Conservation (phyloP, 2,888 invertebrate genomes). For the Lissocephala sabroskyi region DNA sequence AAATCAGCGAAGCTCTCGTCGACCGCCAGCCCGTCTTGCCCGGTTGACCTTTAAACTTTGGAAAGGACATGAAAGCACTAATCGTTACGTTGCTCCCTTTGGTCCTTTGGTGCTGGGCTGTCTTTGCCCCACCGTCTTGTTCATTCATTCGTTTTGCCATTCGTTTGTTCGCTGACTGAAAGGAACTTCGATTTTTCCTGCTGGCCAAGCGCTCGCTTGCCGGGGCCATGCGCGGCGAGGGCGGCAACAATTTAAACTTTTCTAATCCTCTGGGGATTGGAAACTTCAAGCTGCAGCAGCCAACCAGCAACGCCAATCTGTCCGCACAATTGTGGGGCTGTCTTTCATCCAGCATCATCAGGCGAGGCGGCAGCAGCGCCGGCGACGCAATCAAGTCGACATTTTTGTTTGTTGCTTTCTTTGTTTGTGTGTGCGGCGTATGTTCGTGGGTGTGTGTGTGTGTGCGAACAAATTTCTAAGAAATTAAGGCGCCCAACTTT, state of each 20-base stretch:
- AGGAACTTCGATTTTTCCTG: constrained; percentile 56
- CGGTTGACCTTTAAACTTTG: constrained; percentile 67
- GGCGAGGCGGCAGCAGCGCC: constrained; percentile 30
- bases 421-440: constrained; percentile 26
- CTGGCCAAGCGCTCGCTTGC: constrained; percentile 6
- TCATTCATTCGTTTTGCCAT: constrained; percentile 42
- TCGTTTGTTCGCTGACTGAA: constrained; percentile 39
- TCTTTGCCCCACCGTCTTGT: too few species aligned
- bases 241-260: constrained; percentile 65
- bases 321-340: constrained; percentile 49
- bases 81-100: constrained; percentile 63
- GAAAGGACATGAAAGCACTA: constrained; percentile 68
- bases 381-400: constrained; percentile 61
- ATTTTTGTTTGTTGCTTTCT: constrained; percentile 60
- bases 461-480: constrained; percentile 54
- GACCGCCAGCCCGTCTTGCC: constrained; percentile 1
- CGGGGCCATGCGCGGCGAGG: constrained; percentile 21
- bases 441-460: background rate
- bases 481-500: constrained; percentile 59
- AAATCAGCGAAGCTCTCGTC: constrained; percentile 45
- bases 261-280: constrained; percentile 64
- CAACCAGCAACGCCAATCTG: constrained; percentile 49
- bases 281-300: constrained; percentile 51
- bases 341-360: constrained; percentile 7
- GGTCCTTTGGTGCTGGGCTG: constrained; percentile 28